phyloP scores from a whole-genome alignment of 2,888 invertebrate species.

The Tipula helvola region DNA sequence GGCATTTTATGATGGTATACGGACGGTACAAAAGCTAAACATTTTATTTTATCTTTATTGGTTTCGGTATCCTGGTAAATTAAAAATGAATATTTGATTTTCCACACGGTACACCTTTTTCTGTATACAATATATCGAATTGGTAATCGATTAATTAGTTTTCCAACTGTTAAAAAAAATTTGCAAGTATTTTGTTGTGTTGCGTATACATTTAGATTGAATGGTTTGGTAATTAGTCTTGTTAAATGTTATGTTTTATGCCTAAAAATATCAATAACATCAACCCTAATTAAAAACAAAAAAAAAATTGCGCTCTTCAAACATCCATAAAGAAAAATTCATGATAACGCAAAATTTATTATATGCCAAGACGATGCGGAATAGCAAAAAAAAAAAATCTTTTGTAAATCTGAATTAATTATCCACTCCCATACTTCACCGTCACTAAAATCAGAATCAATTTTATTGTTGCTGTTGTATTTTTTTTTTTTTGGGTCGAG shows the following conservation, averaged over 20 bases:
- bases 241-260: background rate
- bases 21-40: background rate
- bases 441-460: background rate
- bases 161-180: background rate
- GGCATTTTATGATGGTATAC: background rate
- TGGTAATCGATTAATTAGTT: background rate
- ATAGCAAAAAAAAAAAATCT: background rate
- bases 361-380: background rate
- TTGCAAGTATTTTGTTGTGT: background rate
- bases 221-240: background rate
- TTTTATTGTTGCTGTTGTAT: background rate
- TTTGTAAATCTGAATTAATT: background rate
- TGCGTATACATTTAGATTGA: background rate
- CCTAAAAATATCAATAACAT: background rate
- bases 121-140: background rate
- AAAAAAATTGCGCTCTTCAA: background rate
- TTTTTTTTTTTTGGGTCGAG: background rate
- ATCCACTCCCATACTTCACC: background rate
- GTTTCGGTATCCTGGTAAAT: background rate
- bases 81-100: background rate
- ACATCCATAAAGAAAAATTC: background rate
- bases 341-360: background rate
- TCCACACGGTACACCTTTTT: background rate
- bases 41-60: background rate
- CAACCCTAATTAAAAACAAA: background rate